phyloP scores from a whole-genome alignment of 2,113 vertebrate genomes.

The Apus apus region DNA sequence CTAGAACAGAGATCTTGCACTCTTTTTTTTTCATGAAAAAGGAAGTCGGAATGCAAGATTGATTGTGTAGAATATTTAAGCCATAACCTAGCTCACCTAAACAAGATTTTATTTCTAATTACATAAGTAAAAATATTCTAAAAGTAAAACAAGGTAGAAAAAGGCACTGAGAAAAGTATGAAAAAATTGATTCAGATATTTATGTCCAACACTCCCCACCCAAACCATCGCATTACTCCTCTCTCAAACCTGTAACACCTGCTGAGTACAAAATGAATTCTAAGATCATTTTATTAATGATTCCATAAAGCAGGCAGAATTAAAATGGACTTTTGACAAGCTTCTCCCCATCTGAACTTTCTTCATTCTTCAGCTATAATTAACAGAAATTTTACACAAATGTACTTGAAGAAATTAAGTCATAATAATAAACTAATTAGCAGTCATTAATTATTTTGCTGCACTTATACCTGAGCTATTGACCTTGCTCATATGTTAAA shows the following conservation, averaged over 20 bases:
- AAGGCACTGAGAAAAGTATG: not conserved
- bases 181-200: not conserved
- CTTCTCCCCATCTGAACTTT: not conserved
- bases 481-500: slow-evolving; percentile 6
- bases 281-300: not conserved
- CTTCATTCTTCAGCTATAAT: slow-evolving; percentile 9
- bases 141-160: not conserved
- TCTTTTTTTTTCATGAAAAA: not conserved
- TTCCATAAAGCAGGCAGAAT: not conserved
- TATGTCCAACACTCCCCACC: not conserved
- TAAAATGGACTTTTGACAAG: not conserved
- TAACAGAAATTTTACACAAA: slow-evolving; percentile 26
- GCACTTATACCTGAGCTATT: slow-evolving; percentile 26
- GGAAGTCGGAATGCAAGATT: not conserved
- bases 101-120: not conserved
- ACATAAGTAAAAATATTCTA: not conserved
- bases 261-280: not conserved
- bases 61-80: not conserved
- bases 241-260: not conserved
- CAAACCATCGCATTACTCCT: not conserved
- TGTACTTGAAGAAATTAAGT: slow-evolving; percentile 20
- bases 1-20: not conserved
- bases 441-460: slow-evolving; percentile 44
- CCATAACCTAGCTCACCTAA: not conserved
- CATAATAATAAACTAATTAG: slow-evolving; percentile 28